phyloP scores from a whole-genome alignment of 1,140 invertebrate genomes.

The Scylla paramamosain region DNA sequence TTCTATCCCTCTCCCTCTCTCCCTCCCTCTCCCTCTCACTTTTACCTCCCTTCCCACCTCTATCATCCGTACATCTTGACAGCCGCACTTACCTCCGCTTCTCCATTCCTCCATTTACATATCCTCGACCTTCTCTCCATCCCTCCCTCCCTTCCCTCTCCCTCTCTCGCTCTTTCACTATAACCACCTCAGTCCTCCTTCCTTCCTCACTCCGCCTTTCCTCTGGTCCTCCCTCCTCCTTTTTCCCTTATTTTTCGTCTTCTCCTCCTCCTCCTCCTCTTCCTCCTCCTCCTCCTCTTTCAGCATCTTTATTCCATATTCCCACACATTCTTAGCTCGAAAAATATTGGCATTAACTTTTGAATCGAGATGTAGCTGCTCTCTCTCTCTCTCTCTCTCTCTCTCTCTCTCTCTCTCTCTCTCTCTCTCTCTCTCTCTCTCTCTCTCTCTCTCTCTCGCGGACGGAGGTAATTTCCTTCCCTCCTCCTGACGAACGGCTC shows the following conservation, averaged over 20 bases:
- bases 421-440: conserved; percentile 20
- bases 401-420: conserved; percentile 20
- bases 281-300: not conserved
- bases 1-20: not conserved
- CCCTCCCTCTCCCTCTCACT: not conserved
- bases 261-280: not conserved
- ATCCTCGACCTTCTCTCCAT: not conserved
- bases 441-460: conserved; percentile 4
- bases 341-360: conserved; percentile 1
- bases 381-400: conserved; percentile 20
- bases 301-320: not conserved
- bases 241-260: too few species aligned
- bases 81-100: not conserved
- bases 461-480: not conserved
- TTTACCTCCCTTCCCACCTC: not conserved
- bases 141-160: not conserved
- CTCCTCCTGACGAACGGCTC: not conserved
- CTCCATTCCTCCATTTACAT: conserved; percentile 22
- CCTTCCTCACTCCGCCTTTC: too few species aligned
- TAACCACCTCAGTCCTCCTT: not conserved
- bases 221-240: too few species aligned
- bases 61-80: conserved; percentile 22
- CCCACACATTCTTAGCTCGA: not conserved
- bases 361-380: not conserved
- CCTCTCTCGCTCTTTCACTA: not conserved